Percentiles rank a stretch among this genome's conserved stretches.
Evolutionary conservation across 2,888 invertebrate species (phyloP).

Genomic region (Orthosia gothica): DNA sequence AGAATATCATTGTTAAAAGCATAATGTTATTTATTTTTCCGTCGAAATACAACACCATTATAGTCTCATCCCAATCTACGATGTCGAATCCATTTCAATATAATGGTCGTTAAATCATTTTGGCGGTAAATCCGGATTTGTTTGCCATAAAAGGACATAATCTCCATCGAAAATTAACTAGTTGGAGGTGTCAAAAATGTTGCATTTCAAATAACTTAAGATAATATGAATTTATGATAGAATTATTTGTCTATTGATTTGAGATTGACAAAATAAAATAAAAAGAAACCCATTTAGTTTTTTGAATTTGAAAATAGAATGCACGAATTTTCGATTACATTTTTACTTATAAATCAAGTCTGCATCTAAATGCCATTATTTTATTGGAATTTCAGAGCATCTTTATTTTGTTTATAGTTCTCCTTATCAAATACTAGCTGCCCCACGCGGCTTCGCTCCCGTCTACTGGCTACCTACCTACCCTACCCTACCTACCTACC

Average conservation of each 20-base stretch:
- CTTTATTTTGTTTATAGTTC: background rate
- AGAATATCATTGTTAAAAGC: too few relatives aligned
- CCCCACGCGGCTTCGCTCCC: too few relatives aligned
- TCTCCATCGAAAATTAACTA: background rate
- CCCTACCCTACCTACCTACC: too few relatives aligned
- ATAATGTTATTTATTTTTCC: slow-evolving; percentile 8
- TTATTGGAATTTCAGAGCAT: slow-evolving; percentile 2
- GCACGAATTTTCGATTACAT: background rate
- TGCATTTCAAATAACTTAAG: background rate
- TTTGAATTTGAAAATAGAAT: background rate
- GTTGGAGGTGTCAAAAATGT: slow-evolving; percentile 6
- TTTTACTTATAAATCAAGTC: background rate
- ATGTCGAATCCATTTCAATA: slow-evolving; percentile 28
- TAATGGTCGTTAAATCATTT: slow-evolving; percentile 40
- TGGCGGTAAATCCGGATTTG: slow-evolving; percentile 44
- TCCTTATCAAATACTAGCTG: slow-evolving; percentile 3
- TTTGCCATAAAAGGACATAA: slow-evolving; percentile 27
- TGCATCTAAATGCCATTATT: background rate
- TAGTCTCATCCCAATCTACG: slow-evolving; percentile 32
- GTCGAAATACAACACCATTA: slow-evolving; percentile 29
- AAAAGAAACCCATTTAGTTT: background rate
- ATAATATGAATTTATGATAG: slow-evolving; percentile 10
- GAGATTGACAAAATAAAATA: background rate
- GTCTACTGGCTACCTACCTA: too few relatives aligned
- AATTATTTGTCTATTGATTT: slow-evolving; percentile 1